phyloP scores from a whole-genome alignment of 2,797 vertebrate genomes.

The Myoxocephalus aenaeus region DNA sequence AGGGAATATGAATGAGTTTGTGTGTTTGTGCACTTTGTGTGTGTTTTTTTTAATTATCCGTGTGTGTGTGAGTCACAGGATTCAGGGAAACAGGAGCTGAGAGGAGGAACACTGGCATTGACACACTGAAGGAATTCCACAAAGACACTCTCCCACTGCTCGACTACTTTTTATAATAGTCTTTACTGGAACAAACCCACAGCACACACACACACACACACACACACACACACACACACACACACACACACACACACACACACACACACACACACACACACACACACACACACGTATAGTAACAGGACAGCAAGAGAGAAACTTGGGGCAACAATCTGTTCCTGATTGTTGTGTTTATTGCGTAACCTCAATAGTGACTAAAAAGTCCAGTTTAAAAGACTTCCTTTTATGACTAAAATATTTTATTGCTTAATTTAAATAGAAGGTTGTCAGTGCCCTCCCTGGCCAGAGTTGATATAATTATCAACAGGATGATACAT shows the following conservation, averaged over 20 bases:
- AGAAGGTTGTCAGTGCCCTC: neutral
- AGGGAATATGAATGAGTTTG: constrained; percentile 1
- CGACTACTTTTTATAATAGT: constrained; percentile 30
- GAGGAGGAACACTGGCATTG: constrained; percentile 71
- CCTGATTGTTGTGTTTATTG: constrained; percentile 53
- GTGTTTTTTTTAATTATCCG: neutral
- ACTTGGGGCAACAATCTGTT: constrained; percentile 58
- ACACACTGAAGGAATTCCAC: constrained; percentile 80
- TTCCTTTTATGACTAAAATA: constrained; percentile 56
- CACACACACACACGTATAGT: constrained; percentile 4
- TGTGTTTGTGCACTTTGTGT: constrained; percentile 9
- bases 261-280: constrained; percentile 6
- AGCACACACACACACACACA: constrained; percentile 7
- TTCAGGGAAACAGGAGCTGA: constrained; percentile 78
- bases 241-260: constrained; percentile 7
- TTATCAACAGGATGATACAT: constrained; percentile 54
- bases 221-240: constrained; percentile 43
- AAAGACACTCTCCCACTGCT: constrained; percentile 45
- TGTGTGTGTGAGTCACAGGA: constrained; percentile 76
- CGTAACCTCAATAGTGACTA: constrained; percentile 45
- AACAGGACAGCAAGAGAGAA: constrained; percentile 64
- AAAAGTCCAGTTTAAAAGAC: constrained; percentile 58
- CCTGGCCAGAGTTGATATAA: constrained; percentile 16
- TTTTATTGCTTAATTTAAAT: constrained; percentile 31
- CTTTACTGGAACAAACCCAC: constrained; percentile 71